These are phyloP conservation scores for Uloborus diversus DNA, from an alignment of 1,140 invertebrate species.

Conservation along the genomic window DNA sequence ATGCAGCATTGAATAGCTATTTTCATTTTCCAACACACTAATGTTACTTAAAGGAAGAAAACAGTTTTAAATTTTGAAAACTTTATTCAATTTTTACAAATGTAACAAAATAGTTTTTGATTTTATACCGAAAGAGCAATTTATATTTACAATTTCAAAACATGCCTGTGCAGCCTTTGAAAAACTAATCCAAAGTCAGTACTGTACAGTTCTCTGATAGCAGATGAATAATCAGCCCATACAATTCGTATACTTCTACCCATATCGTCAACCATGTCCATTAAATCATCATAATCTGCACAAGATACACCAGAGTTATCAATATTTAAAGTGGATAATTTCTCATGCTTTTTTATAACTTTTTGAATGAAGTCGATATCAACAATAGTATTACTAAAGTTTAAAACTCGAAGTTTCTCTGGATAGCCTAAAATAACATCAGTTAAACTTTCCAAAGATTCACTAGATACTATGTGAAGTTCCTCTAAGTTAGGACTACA, in stretches of 20 bases:
- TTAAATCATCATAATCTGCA: conserved; percentile 38
- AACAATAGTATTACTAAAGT: conserved; percentile 41
- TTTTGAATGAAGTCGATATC: conserved; percentile 11
- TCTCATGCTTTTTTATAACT: not conserved
- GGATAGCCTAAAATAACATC: conserved; percentile 29
- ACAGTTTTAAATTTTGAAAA: too few relatives aligned
- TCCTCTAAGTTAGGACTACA: conserved; percentile 35
- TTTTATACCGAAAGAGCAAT: too few relatives aligned
- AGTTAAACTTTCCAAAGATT: conserved; percentile 6
- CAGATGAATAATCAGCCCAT: conserved; percentile 48
- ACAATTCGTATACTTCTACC: conserved; percentile 15
- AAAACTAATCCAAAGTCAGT: not conserved
- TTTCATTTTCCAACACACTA: too few relatives aligned
- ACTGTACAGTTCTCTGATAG: conserved; percentile 26
- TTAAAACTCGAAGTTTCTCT: conserved; percentile 11
- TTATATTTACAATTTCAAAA: conserved; percentile 40
- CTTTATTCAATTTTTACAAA: too few relatives aligned
- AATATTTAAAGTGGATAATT: not conserved
- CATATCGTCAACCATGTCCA: conserved; percentile 40
- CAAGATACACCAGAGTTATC: conserved; percentile 37
- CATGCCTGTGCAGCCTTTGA: conserved; percentile 7
- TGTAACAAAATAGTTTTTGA: too few relatives aligned
- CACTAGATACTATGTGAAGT: conserved; percentile 15
- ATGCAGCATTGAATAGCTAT: too few relatives aligned
- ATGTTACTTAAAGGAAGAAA: too few relatives aligned